Evolutionary conservation across 2,113 vertebrate genomes (phyloP).

Genomic region (Leptobrachium ailaonicum): DNA sequence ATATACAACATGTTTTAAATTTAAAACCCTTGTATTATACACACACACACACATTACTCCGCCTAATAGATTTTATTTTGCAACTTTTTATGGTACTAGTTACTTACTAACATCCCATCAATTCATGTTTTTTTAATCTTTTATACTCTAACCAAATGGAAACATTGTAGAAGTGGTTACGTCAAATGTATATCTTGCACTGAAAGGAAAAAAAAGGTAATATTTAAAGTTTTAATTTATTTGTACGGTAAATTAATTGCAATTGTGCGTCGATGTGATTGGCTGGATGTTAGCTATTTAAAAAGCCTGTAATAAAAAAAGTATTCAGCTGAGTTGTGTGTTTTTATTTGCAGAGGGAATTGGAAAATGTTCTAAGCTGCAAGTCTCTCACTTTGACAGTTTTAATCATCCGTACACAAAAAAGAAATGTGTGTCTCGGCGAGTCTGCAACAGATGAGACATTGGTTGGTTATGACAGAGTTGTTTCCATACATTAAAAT

Average conservation of each 20-base stretch:
- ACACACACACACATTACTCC: no score
- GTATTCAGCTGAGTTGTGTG: conserved; percentile 18
- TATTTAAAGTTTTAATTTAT: conserved; percentile 86
- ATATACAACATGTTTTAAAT: no score
- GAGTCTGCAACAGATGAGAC: no score
- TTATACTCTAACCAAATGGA: conserved; percentile 55
- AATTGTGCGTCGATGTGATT: conserved; percentile 68
- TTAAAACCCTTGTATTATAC: no score
- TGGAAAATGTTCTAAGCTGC: neutral
- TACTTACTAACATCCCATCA: conserved; percentile 50
- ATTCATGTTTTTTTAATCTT: conserved; percentile 48
- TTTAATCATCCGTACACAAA: no score
- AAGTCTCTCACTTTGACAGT: neutral
- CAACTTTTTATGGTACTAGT: neutral
- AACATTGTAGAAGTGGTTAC: conserved; percentile 60
- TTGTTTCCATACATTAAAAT: no score
- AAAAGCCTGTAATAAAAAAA: conserved; percentile 60
- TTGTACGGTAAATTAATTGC: conserved; percentile 78
- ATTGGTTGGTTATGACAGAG: no score
- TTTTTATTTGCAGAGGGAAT: conserved; percentile 10
- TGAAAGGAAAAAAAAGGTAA: conserved; percentile 71
- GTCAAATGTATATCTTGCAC: conserved; percentile 79
- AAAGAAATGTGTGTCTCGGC: no score
- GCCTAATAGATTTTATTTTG: neutral
- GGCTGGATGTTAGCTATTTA: conserved; percentile 62